Evolutionary conservation across 2,888 invertebrate species (phyloP).

Genomic region (Anticlea derivata): DNA sequence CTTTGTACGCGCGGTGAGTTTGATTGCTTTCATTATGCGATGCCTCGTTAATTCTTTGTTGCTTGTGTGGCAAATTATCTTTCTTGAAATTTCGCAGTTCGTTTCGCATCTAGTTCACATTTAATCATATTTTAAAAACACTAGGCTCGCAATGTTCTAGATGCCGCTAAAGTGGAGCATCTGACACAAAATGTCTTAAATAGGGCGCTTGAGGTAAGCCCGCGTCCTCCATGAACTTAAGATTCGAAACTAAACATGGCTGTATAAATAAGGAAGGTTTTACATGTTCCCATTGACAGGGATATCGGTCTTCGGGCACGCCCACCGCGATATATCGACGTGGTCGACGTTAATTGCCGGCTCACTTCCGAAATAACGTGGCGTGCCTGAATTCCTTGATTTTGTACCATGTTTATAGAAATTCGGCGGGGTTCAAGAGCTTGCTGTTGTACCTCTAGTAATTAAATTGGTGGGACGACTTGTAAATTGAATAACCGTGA

Average conservation of each 20-base stretch:
- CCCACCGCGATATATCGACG: constrained; percentile 28
- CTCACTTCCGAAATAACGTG: constrained; percentile 27
- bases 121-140: constrained; percentile 15
- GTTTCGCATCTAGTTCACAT: constrained; percentile 13
- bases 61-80: constrained; percentile 27
- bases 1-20: constrained; percentile 27
- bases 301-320: constrained; percentile 25
- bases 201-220: constrained; percentile 13
- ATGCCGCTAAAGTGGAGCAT: constrained; percentile 16
- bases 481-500: constrained; percentile 1
- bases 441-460: constrained; percentile 1
- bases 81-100: constrained; percentile 8
- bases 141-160: constrained; percentile 12
- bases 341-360: constrained; percentile 29
- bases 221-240: constrained; percentile 2
- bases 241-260: constrained; percentile 16
- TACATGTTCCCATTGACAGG: constrained; percentile 22
- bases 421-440: neutral
- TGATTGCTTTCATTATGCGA: constrained; percentile 32
- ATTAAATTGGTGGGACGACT: constrained; percentile 1
- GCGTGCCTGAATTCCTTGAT: constrained; percentile 21
- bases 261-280: constrained; percentile 21
- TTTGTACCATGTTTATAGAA: constrained; percentile 9
- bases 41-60: constrained; percentile 27
- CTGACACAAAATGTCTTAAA: constrained; percentile 24